Base-by-base conservation (phyloP, 2,888 invertebrate species). In the Ferrisia virgata region DNA sequence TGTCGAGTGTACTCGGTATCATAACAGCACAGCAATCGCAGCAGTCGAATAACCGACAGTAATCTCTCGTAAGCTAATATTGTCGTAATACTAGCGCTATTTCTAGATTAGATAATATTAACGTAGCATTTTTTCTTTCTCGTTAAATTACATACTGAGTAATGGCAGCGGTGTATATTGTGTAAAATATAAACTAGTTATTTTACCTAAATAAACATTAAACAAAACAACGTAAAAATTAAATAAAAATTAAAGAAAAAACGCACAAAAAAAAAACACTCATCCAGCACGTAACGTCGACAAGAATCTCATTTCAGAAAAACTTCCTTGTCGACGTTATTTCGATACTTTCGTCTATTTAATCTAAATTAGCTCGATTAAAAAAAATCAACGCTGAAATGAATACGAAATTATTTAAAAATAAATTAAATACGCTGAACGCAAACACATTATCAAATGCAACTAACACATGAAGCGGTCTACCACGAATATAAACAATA, bases 171-270 rank as follows among this genome's bases (percentile, higher is more conserved):
- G 69, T 82, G 82, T 82, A 31, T 33, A 18, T 9, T 28, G n/a
- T 31, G 53, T 28, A 58, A 64, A 82, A 82, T 82, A 64, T 39
- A 64, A 78, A 58, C 31, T 58, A 78, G 78, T 28, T 84, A 84
- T 53, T 78, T 84, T 84, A 84, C 84, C 84, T 84, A 84, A 78
- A 84, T 53, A 53, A 84, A 84, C 78, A 78, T 79, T 79, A 58
- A 72, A 83, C 22, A 43, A 80, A 80, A 80, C 72, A 83, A 83
- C 33, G 43, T 79, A 43, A 82, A 82, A 69, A 39, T 69, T 58
- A 72, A 72, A 72, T 72, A 25, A 72, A 36, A 72, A 64, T 25
- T 64, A 28, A 64, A 64, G 22, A 53, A 64, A 22, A 64, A 64
- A 64, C 28, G 25, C 58, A 64, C n/a, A n/a, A n/a, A n/a, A n/a